Percentiles rank a stretch among this genome's conserved stretches.
Evolutionary conservation across 2,888 invertebrate species (phyloP).

Genomic region (Strigamia transsilvanica): DNA sequence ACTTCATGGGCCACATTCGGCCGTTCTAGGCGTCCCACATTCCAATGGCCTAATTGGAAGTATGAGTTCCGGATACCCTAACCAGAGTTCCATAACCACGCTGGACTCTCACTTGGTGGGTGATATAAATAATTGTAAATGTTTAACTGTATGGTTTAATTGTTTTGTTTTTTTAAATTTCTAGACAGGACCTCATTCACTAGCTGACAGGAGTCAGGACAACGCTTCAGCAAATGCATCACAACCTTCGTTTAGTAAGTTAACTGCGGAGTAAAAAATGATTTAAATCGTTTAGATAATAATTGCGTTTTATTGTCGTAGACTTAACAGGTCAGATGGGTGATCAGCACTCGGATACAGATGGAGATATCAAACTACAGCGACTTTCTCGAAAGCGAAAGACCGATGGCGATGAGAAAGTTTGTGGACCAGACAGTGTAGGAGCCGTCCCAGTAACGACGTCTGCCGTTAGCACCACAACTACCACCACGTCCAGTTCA

Average conservation of each 20-base stretch:
- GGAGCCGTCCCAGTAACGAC: slow-evolving; percentile 52
- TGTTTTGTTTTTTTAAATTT: slow-evolving; percentile 25
- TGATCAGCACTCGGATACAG: slow-evolving; percentile 55
- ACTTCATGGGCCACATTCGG: slow-evolving; percentile 63
- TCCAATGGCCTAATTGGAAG: slow-evolving; percentile 67
- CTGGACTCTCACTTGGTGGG: slow-evolving; percentile 61
- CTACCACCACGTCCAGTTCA: slow-evolving; percentile 63
- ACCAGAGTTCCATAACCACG: slow-evolving; percentile 58
- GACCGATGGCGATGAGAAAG: slow-evolving; percentile 53
- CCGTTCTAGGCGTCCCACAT: slow-evolving; percentile 61
- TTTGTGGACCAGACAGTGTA: slow-evolving; percentile 40
- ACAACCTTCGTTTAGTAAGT: slow-evolving; percentile 52
- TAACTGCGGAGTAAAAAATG: background rate
- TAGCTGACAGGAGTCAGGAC: slow-evolving; percentile 56
- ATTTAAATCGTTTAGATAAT: background rate
- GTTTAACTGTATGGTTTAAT: background rate
- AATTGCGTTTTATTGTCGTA: slow-evolving; percentile 27
- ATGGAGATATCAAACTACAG: slow-evolving; percentile 55
- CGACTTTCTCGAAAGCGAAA: slow-evolving; percentile 56
- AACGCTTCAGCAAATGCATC: slow-evolving; percentile 52
- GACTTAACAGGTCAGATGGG: slow-evolving; percentile 53
- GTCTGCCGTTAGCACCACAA: slow-evolving; percentile 64
- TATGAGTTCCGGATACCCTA: slow-evolving; percentile 60
- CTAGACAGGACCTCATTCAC: slow-evolving; percentile 54
- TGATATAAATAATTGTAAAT: background rate